Conservation (phyloP, 2,888 invertebrate genomes). For the Incurvaria masculella region DNA sequence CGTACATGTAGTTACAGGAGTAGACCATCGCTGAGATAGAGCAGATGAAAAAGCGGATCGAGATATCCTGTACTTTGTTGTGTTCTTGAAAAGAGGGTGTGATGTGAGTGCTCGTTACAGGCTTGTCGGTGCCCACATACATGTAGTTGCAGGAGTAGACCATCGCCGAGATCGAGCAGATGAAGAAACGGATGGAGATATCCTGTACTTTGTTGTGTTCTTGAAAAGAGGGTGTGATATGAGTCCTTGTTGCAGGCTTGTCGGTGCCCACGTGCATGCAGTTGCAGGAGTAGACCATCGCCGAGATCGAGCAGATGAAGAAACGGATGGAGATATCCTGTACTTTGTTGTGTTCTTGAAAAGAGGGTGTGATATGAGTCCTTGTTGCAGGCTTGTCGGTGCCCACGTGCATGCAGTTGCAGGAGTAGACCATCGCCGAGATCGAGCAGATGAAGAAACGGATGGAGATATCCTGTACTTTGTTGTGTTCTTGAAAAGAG, state of each 20-base stretch:
- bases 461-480: too few relatives aligned
- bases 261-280: constrained; percentile 23
- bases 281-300: constrained; percentile 33
- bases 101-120: not conserved
- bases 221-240: too few relatives aligned
- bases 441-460: too few relatives aligned
- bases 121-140: constrained; percentile 17
- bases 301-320: constrained; percentile 49
- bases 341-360: too few relatives aligned
- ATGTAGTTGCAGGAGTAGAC: constrained; percentile 34
- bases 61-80: too few relatives aligned
- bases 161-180: constrained; percentile 41
- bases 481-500: too few relatives aligned
- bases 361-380: too few relatives aligned
- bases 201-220: too few relatives aligned
- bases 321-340: constrained; percentile 47
- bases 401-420: too few relatives aligned
- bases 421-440: too few relatives aligned
- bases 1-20: constrained; percentile 31
- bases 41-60: constrained; percentile 49
- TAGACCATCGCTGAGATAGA: constrained; percentile 41
- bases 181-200: constrained; percentile 49
- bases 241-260: not conserved
- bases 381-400: too few relatives aligned
- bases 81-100: too few relatives aligned